Conservation (phyloP, 2,797 vertebrate species). For the Chelonia mydas region DNA sequence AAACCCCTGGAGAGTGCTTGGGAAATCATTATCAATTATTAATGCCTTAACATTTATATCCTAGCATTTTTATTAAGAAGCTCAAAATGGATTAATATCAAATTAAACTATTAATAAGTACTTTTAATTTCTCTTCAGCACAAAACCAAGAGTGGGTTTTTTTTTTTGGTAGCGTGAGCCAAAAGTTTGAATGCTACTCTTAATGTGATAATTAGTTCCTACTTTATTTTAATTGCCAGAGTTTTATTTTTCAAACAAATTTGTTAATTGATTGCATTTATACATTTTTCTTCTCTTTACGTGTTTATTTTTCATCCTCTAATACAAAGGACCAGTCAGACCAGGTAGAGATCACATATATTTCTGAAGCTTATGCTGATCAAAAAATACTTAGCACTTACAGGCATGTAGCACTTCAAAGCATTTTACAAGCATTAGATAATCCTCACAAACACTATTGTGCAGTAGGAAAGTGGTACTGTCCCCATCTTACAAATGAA, state of each 20-base stretch:
- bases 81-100: not conserved
- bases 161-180: not conserved
- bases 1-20: not conserved
- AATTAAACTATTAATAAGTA: constrained; percentile 21
- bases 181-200: not conserved
- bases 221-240: not conserved
- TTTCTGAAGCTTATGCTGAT: not conserved
- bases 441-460: not conserved
- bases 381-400: not conserved
- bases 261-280: not conserved
- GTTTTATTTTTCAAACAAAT: not conserved
- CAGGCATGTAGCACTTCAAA: not conserved
- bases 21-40: not conserved
- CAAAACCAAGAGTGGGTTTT: not conserved
- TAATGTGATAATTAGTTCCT: not conserved
- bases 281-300: not conserved
- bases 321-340: not conserved
- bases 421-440: not conserved
- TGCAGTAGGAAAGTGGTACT: not conserved
- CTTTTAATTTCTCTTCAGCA: constrained; percentile 7
- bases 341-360: not conserved
- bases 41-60: not conserved
- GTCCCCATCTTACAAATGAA: not conserved
- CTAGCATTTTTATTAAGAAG: not conserved
- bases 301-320: not conserved